Percentiles rank a stretch among this genome's conserved stretches.
These are phyloP conservation scores for Sebastes flavidus DNA, from an alignment of 2,797 vertebrate species.

Conservation along the genomic window DNA sequence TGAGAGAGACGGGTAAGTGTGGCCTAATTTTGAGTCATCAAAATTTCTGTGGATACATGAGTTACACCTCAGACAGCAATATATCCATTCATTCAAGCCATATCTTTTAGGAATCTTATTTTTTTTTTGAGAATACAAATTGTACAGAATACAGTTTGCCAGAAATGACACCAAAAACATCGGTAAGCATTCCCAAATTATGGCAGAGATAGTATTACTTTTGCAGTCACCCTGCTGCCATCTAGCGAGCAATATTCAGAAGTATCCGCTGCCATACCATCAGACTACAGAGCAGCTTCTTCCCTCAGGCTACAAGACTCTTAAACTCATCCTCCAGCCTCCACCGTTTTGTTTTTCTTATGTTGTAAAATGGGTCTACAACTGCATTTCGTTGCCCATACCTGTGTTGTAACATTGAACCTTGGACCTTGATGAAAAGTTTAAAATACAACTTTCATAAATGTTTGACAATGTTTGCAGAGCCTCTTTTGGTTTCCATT, in stretches of 20 bases:
- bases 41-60: background rate
- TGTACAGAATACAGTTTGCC: background rate
- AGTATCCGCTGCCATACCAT: background rate
- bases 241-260: background rate
- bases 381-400: background rate
- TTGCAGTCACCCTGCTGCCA: background rate
- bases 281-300: background rate
- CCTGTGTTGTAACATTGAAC: too few relatives aligned
- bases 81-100: background rate
- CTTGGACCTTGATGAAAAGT: background rate
- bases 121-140: background rate
- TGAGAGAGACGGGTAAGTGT: background rate
- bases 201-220: background rate
- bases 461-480: background rate
- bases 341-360: background rate
- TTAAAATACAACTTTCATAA: conserved; percentile 1
- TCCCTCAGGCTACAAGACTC: background rate
- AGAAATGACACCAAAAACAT: background rate
- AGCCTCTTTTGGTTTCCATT: background rate
- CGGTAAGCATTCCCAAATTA: background rate
- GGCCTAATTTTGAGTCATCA: background rate
- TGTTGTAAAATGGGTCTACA: background rate
- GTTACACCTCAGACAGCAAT: background rate
- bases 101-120: background rate
- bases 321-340: background rate